A percentile compares a stretch with the other conserved stretches of the same genome.
Conservation (phyloP, 2,797 vertebrate species). For the Catostomus latipinnis region DNA sequence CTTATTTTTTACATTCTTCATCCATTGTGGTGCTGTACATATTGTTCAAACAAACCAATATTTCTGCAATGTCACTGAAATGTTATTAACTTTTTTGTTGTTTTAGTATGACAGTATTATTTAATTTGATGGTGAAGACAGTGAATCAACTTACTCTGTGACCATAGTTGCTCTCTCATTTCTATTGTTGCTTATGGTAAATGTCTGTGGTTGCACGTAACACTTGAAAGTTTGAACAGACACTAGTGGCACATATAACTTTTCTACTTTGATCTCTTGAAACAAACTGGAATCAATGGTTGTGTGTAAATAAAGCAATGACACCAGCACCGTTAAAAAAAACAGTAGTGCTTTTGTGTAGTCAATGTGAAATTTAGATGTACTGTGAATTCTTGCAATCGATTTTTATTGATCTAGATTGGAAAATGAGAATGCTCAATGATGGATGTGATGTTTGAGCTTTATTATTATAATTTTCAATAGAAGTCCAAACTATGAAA, state of each 20-base stretch:
- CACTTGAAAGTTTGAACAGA: slow-evolving; percentile 56
- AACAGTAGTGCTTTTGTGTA: not conserved
- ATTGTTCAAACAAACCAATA: slow-evolving; percentile 53
- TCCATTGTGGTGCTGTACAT: slow-evolving; percentile 66
- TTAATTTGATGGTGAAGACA: slow-evolving; percentile 59
- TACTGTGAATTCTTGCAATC: not conserved
- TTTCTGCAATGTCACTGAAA: slow-evolving; percentile 47
- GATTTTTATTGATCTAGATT: not conserved
- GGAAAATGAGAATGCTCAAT: not conserved
- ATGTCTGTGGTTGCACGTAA: slow-evolving; percentile 62
- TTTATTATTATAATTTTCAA: not conserved
- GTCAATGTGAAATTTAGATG: not conserved
- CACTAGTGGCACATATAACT: slow-evolving; percentile 58
- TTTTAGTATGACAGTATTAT: slow-evolving; percentile 60
- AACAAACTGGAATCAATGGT: slow-evolving; percentile 61
- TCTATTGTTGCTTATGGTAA: slow-evolving; percentile 53
- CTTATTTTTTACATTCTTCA: slow-evolving; percentile 66
- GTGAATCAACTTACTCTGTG: slow-evolving; percentile 57
- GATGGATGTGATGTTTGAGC: not conserved
- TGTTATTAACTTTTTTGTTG: slow-evolving; percentile 55
- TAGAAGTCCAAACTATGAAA: too few species aligned
- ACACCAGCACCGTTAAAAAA: slow-evolving; percentile 47
- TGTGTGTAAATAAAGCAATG: slow-evolving; percentile 61
- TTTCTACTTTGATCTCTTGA: slow-evolving; percentile 59
- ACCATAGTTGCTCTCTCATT: slow-evolving; percentile 54